These are phyloP conservation scores for Ploceus nigricollis DNA, from an alignment of 2,113 vertebrate genomes.

Conservation along the genomic window DNA sequence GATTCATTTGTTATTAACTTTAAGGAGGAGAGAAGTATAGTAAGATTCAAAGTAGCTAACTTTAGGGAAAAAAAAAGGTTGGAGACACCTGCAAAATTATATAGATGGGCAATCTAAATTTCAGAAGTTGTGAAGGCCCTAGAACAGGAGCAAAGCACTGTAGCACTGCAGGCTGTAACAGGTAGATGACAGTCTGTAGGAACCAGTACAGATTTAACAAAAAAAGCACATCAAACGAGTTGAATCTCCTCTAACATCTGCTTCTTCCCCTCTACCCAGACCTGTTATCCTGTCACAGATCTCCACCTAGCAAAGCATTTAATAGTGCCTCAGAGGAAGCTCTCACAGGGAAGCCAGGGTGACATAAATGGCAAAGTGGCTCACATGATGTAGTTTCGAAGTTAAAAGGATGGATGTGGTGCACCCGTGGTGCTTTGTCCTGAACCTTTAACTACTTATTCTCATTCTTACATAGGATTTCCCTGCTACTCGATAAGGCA, in stretches of 20 bases:
- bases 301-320: not conserved
- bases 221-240: not conserved
- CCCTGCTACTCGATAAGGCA: not conserved
- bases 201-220: not conserved
- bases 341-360: not conserved
- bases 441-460: not conserved
- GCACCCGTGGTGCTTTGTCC: accelerated
- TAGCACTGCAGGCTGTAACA: not conserved
- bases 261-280: not conserved
- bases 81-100: not conserved
- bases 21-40: not conserved
- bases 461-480: not conserved
- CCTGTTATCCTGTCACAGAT: not conserved
- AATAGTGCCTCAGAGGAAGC: not conserved
- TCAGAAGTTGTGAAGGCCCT: not conserved
- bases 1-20: not conserved
- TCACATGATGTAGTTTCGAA: not conserved
- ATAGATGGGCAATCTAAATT: not conserved
- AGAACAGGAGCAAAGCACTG: not conserved
- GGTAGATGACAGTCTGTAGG: not conserved
- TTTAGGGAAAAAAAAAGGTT: accelerated
- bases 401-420: not conserved
- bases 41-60: not conserved
- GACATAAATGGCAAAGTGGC: not conserved
- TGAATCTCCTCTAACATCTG: not conserved